Conservation (phyloP, 2,888 invertebrate species). For the Heterodera filipjevi region DNA sequence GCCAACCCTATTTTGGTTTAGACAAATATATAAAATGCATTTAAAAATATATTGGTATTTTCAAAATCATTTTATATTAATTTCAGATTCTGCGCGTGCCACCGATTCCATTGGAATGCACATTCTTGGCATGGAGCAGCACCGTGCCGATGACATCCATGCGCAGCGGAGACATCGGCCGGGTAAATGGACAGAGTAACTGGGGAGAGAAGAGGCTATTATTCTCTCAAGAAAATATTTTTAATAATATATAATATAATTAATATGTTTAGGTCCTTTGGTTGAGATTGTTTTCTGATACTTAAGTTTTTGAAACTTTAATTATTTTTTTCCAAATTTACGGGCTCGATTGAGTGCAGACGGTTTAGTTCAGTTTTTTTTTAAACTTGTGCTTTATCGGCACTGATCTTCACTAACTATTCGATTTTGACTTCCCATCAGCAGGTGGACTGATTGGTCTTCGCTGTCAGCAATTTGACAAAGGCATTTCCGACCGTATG, state of each 20-base stretch:
- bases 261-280: too few relatives aligned
- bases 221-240: background rate
- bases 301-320: too few relatives aligned
- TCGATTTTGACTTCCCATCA: background rate
- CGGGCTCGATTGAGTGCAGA: too few relatives aligned
- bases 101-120: slow-evolving; percentile 6
- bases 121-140: background rate
- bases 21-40: background rate
- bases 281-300: too few relatives aligned
- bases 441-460: background rate
- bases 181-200: too few relatives aligned
- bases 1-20: background rate
- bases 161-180: background rate
- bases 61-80: background rate
- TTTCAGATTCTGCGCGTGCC: background rate
- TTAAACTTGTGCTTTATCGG: too few relatives aligned
- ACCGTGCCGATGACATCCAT: background rate
- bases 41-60: background rate
- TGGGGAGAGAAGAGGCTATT: background rate
- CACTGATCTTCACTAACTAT: background rate
- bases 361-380: too few relatives aligned
- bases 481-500: background rate
- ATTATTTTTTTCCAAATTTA: too few relatives aligned
- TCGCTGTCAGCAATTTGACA: background rate
- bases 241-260: too few relatives aligned